A percentile compares a stretch with the other conserved stretches of the same genome.
Evolutionary conservation across 2,888 invertebrate species (phyloP).

Genomic region (Heteromyza rotundicornis): DNA sequence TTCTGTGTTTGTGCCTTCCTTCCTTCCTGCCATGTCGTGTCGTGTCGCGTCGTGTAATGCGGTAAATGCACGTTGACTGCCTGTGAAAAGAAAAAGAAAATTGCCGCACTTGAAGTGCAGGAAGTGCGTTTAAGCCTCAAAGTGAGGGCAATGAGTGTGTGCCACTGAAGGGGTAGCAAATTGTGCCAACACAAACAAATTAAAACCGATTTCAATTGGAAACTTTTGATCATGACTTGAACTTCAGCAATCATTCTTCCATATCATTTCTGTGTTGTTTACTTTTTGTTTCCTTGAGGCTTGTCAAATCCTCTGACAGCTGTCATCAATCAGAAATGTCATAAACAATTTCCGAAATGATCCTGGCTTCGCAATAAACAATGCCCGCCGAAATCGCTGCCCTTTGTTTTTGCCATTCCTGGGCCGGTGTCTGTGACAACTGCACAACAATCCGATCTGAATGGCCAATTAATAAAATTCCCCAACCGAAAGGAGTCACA

Average conservation of each 20-base stretch:
- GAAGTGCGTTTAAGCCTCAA: background rate
- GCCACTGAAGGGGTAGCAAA: too few relatives aligned
- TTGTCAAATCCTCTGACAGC: background rate
- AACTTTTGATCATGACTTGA: too few relatives aligned
- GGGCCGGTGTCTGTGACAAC: background rate
- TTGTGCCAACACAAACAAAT: background rate
- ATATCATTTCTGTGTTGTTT: background rate
- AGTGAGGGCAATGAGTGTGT: too few relatives aligned
- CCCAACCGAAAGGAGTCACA: background rate
- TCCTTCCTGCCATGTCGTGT: background rate
- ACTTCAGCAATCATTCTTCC: too few relatives aligned
- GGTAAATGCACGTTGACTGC: background rate
- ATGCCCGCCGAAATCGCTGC: too few relatives aligned
- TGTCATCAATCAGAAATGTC: constrained; percentile 5
- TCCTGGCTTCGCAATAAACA: background rate
- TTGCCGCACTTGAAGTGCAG: background rate
- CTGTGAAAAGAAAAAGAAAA: background rate
- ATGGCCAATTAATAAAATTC: constrained; percentile 2
- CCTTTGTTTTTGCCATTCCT: too few relatives aligned
- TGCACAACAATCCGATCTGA: background rate
- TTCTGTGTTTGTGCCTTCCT: too few relatives aligned
- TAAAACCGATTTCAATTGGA: too few relatives aligned
- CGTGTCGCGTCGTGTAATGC: background rate
- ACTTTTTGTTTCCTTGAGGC: background rate
- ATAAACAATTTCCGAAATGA: constrained; percentile 7